Conservation (phyloP, 2,113 vertebrate species). For the Hyperopisus bebe region DNA sequence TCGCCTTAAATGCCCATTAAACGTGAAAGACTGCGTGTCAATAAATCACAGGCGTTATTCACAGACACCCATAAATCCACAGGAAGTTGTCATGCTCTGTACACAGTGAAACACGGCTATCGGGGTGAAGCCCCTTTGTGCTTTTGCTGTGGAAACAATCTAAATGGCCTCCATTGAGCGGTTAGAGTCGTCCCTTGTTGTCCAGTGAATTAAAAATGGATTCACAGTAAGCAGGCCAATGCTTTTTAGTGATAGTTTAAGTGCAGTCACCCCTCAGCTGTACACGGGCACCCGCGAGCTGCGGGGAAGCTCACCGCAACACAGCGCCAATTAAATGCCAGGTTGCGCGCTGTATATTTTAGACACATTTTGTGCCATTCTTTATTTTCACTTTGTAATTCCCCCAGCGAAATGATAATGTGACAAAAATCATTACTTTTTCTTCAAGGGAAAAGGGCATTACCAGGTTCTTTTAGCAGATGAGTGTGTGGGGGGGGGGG, state of each 20-base stretch:
- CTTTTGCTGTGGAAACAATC: not conserved
- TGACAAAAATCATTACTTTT: conserved; percentile 10
- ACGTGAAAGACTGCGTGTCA: not conserved
- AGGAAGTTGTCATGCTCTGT: not conserved
- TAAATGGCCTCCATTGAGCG: not conserved
- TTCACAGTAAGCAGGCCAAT: not conserved
- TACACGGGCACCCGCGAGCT: not conserved
- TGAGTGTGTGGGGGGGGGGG: not conserved
- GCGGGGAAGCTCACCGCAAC: not conserved
- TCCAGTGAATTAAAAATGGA: conserved; percentile 5
- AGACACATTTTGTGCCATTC: not conserved
- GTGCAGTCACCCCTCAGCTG: not conserved
- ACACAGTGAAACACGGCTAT: not conserved
- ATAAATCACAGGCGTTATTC: conserved; percentile 2
- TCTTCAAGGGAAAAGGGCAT: not conserved
- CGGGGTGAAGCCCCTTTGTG: not conserved
- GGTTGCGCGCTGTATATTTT: not conserved
- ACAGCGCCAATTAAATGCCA: not conserved
- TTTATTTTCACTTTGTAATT: conserved; percentile 5
- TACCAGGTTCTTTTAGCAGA: not conserved
- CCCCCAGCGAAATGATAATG: conserved; percentile 2
- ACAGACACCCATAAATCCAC: not conserved
- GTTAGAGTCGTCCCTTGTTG: not conserved
- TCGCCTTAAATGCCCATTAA: conserved; percentile 5
- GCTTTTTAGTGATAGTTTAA: not conserved